These are phyloP conservation scores for Melipona quadrifasciata DNA, from an alignment of 1,140 invertebrate genomes.

Conservation along the genomic window DNA sequence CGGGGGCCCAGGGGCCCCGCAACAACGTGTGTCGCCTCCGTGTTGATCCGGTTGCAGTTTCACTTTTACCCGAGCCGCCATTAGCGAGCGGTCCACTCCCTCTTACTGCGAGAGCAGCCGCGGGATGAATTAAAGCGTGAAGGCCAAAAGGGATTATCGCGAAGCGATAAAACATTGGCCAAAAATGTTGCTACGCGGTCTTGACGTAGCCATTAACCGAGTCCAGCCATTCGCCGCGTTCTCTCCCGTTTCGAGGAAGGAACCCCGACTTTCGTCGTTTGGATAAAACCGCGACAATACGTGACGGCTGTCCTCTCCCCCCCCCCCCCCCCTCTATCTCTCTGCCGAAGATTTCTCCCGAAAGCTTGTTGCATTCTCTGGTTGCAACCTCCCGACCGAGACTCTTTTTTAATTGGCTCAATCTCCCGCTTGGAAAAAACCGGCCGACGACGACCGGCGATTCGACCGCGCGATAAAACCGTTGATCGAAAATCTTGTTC, in stretches of 20 bases:
- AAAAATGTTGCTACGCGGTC: constrained; percentile 61
- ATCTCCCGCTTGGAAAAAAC: constrained; percentile 9
- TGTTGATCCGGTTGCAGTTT: constrained; percentile 47
- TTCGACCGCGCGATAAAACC: constrained; percentile 31
- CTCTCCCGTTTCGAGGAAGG: not conserved
- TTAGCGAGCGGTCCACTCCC: constrained; percentile 43
- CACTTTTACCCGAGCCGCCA: constrained; percentile 55
- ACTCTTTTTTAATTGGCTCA: constrained; percentile 41
- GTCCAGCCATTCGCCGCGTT: not conserved
- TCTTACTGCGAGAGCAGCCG: not conserved
- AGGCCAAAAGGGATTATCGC: constrained; percentile 58
- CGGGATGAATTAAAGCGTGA: constrained; percentile 61
- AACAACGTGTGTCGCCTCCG: constrained; percentile 60
- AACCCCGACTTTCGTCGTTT: not conserved
- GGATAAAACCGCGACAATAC: constrained; percentile 6
- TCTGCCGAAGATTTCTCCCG: too few relatives aligned
- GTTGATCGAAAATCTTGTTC: constrained; percentile 50
- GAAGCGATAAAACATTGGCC: constrained; percentile 63
- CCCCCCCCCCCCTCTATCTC: too few relatives aligned
- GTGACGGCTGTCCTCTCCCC: not conserved
- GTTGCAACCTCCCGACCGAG: not conserved
- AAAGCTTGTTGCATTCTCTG: constrained; percentile 21
- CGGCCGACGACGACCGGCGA: not conserved
- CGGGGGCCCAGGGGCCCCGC: not conserved
- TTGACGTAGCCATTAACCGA: constrained; percentile 58